Evolutionary conservation across 2,888 invertebrate species (phyloP), one percentile per base, ranked within the genome.

Genomic region (Tinea pellionella): DNA sequence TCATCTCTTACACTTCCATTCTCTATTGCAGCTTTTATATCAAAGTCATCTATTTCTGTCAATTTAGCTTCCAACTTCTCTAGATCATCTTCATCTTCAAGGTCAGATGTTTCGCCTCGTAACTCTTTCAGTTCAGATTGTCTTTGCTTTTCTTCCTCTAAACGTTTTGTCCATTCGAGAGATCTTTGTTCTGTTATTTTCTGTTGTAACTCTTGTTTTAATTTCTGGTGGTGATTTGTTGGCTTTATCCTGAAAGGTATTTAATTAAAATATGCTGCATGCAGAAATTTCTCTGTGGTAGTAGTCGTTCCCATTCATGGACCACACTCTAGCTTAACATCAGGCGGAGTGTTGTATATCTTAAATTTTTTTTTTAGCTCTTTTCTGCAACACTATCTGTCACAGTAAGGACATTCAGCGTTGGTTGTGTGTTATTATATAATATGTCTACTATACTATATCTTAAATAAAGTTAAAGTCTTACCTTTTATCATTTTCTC

Each of bases 161-260:
- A 78, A 59, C 91, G 90, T 66, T 92, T 90, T 61, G 90, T 88
- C 90, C 95, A 90, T 65, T 93, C 92, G 62, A 92, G 87, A 42
- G 91, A 89, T 59, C 94, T 85, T 67, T 91, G 92, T 63, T 90
- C 88, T 1, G 90, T 90, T 69, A 96, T 96, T 75, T 92, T 87
- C 12, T 89, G 84, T 68, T 92, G 90, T 1, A 96, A 82, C 63
- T 92, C 91, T 62, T 91, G 89, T 70, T 92, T 92, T 59, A 96
- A 79, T 66, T 90, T 91, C n/a, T 89, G 74, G 64, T 93, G 89
- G 66, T 91, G 92, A 1, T 90, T 90, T 0, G 96, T 95, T 47
- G 94, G 93, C 71, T 91, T 80, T 63, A 81, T 76, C 65, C 89
- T 90, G 62, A 0, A 74, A 63, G 19, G 24, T 59, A 55, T 12